These are phyloP conservation scores for Sebastiscus albofasciatus DNA, from an alignment of 2,797 vertebrate genomes.

Conservation along the genomic window DNA sequence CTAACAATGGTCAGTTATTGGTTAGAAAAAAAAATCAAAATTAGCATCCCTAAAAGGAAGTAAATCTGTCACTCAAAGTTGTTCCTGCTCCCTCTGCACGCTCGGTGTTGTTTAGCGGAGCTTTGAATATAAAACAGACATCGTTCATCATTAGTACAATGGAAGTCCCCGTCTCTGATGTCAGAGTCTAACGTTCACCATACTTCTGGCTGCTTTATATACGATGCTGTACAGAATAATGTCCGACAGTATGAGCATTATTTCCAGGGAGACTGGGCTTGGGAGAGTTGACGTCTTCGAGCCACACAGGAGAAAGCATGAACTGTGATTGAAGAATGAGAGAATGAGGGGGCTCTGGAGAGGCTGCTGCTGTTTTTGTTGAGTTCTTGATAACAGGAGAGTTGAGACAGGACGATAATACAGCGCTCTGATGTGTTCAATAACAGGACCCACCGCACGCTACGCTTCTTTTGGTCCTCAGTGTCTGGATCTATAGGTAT, in stretches of 20 bases:
- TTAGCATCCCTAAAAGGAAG: not conserved
- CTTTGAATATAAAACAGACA: not conserved
- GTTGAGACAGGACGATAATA: conserved; percentile 4
- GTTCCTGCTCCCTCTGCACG: not conserved
- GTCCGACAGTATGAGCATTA: not conserved
- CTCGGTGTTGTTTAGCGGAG: not conserved
- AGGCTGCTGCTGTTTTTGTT: not conserved
- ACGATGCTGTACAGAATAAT: not conserved
- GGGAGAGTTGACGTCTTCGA: not conserved
- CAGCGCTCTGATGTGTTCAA: not conserved
- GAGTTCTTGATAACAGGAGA: not conserved
- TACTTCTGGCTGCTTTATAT: not conserved
- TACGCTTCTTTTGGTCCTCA: conserved; percentile 3
- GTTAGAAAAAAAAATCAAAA: too few species aligned
- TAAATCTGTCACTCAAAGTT: not conserved
- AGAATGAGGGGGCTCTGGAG: not conserved
- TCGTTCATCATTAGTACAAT: not conserved
- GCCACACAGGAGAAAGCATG: not conserved
- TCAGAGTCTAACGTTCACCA: not conserved
- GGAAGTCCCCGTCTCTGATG: not conserved
- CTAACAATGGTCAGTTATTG: too few species aligned
- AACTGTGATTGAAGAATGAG: not conserved
- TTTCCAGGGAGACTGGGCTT: not conserved
- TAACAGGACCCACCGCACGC: not conserved
- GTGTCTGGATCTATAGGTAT: conserved; percentile 32